A percentile compares a stretch with the other conserved stretches of the same genome.
These are phyloP conservation scores for Coptotermes formosanus DNA, from an alignment of 1,140 invertebrate species.

Conservation along the genomic window DNA sequence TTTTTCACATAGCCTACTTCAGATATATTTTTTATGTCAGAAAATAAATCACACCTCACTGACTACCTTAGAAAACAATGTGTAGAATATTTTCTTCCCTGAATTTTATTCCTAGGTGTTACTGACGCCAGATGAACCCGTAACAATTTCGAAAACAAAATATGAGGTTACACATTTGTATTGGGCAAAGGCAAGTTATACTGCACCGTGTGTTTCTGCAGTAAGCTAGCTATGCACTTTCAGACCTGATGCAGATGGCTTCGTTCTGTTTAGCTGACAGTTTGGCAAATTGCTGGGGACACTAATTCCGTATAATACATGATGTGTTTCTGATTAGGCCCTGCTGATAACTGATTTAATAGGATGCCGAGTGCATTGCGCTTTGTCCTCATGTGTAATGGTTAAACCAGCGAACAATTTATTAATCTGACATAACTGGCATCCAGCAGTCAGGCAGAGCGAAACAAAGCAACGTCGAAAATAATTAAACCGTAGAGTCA, in stretches of 20 bases:
- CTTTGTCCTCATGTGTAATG: conserved; percentile 12
- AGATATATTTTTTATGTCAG: no score
- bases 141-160: no score
- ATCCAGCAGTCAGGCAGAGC: neutral
- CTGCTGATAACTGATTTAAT: conserved; percentile 27
- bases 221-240: neutral
- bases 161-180: no score
- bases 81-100: no score
- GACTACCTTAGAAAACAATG: no score
- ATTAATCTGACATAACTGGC: conserved; percentile 23
- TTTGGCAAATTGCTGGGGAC: conserved; percentile 24
- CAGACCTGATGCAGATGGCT: neutral
- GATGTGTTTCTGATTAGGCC: conserved; percentile 24
- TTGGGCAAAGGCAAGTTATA: neutral
- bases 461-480: neutral
- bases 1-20: no score
- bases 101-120: no score
- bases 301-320: conserved; percentile 26
- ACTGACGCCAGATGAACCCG: no score
- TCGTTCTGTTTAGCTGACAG: conserved; percentile 18
- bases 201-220: neutral
- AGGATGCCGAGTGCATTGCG: conserved; percentile 16
- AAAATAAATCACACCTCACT: no score
- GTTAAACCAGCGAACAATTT: conserved; percentile 22
- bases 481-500: neutral